Conservation (phyloP, 1,140 invertebrate genomes). For the Mactra quadrangularis region DNA sequence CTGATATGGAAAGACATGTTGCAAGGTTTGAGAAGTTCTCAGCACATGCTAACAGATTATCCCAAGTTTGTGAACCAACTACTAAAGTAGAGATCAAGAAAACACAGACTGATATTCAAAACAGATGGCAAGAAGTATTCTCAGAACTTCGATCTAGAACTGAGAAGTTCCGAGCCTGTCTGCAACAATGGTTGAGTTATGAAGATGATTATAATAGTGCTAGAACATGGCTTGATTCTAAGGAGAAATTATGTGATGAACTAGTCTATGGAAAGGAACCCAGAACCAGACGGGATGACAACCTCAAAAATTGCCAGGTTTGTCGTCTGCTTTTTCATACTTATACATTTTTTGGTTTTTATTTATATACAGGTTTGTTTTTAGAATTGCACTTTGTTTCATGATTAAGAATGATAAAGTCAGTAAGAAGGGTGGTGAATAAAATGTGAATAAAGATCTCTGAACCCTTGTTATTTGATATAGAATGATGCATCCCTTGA, state of each 20-base stretch:
- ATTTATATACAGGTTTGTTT: no score
- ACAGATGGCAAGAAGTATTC: slow-evolving; percentile 68
- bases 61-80: slow-evolving; percentile 77
- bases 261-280: slow-evolving; percentile 68
- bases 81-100: slow-evolving; percentile 74
- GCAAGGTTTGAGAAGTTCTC: slow-evolving; percentile 68
- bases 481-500: no score
- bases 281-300: slow-evolving; percentile 63
- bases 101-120: slow-evolving; percentile 71
- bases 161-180: slow-evolving; percentile 69
- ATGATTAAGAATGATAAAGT: no score
- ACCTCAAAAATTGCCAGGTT: slow-evolving; percentile 75
- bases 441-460: no score
- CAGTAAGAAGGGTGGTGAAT: no score
- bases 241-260: slow-evolving; percentile 73
- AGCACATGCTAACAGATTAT: slow-evolving; percentile 67
- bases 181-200: slow-evolving; percentile 76
- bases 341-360: no score
- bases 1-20: slow-evolving; percentile 67
- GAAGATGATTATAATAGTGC: slow-evolving; percentile 72
- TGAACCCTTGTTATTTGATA: no score
- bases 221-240: slow-evolving; percentile 73
- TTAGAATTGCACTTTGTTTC: no score
- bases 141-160: slow-evolving; percentile 65
- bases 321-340: no score